A percentile compares a stretch with the other conserved stretches of the same genome.
phyloP scores from a whole-genome alignment of 2,888 invertebrate species.

The Phasia obesa region DNA sequence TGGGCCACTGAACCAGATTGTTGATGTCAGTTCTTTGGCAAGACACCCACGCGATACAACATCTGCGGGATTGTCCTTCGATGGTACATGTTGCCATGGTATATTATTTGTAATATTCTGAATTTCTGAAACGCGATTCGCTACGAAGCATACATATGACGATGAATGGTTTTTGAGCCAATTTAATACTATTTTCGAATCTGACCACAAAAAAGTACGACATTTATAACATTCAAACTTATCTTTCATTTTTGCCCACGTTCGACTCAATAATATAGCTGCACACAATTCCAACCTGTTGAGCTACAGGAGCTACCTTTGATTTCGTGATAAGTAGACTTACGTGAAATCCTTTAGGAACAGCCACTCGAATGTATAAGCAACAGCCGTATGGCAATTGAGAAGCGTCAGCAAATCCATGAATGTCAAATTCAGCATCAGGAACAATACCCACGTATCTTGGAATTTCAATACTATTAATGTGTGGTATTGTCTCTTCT shows the following conservation, averaged over 20 bases:
- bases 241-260: conserved; percentile 29
- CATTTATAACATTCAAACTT: conserved; percentile 6
- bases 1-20: conserved; percentile 21
- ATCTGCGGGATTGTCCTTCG: conserved; percentile 35
- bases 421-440: conserved; percentile 8
- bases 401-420: conserved; percentile 28
- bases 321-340: conserved; percentile 35
- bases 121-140: conserved; percentile 9
- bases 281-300: conserved; percentile 8
- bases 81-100: conserved; percentile 21
- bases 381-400: conserved; percentile 30
- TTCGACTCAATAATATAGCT: background rate
- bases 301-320: conserved; percentile 9
- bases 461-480: background rate
- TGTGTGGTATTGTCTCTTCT: background rate
- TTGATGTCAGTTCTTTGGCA: background rate
- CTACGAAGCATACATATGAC: conserved; percentile 20
- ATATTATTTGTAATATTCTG: conserved; percentile 26
- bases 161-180: conserved; percentile 26
- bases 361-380: background rate
- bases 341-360: background rate
- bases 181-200: conserved; percentile 47
- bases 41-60: conserved; percentile 26
- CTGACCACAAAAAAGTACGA: conserved; percentile 57
- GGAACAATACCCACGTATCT: background rate